Evolutionary conservation across 2,888 invertebrate genomes (phyloP), one percentile per base, ranked within the genome.

Genomic region (Melangyna quadrimaculata): DNA sequence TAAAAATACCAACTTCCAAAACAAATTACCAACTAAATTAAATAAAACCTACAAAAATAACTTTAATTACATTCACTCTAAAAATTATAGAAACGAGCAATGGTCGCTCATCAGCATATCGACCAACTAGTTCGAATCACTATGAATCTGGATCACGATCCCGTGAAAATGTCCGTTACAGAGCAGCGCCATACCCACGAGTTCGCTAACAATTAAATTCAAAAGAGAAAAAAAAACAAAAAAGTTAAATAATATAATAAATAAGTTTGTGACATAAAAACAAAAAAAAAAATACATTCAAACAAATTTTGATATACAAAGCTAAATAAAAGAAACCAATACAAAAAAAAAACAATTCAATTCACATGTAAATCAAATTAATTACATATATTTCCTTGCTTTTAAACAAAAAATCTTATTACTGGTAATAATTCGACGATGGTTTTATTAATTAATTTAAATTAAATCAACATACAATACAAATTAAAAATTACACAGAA

Each of bases 61-160:
- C 19, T 22, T n/a, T 55, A 74, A 82, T 75, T 12, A 48, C 48
- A 91, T 89, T 90, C 90, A 89, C 90, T 89, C 90, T 88, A 88
- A 90, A 90, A 65, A 91, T 88, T 91, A 91, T 91, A 89, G 91
- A 91, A 91, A 90, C 91, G 90, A 91, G 90, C 90, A 91, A 91
- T 88, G 91, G 91, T 91, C 91, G 91, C 80, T 91, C 91, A 51
- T 91, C 91, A 87, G 90, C 91, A 88, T 91, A 91, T 89, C 89
- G 91, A 90, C 91, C 91, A 82, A 89, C 91, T 71, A 89, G 91
- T 89, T 91, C 91, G 86, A 91, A 91, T 87, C 91, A 91, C 88
- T 91, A 91, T 88, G 91, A 91, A 89, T 90, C 91, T 89, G 87
- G 87, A 82, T 87, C 91, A 89, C 91, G 91, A 87, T 90, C 91